Conservation (phyloP, 2,888 invertebrate genomes). For the Teleiodes luculella region DNA sequence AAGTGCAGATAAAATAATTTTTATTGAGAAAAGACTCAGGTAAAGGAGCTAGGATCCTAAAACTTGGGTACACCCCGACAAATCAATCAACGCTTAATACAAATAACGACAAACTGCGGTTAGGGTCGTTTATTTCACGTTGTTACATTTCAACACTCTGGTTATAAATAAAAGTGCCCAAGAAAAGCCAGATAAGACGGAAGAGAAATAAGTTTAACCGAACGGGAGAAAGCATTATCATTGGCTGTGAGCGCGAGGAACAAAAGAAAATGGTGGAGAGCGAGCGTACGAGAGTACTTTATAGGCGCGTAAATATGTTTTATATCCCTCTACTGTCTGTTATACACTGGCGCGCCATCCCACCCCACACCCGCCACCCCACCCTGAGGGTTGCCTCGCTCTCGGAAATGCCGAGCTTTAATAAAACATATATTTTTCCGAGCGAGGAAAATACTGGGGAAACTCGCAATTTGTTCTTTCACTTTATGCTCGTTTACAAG, state of each 20-base stretch:
- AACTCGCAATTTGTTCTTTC: conserved; percentile 80
- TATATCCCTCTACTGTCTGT: conserved; percentile 79
- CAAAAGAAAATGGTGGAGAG: conserved; percentile 78
- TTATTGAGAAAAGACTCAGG: background rate
- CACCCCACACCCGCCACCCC: conserved; percentile 48
- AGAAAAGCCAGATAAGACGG: conserved; percentile 74
- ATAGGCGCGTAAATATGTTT: conserved; percentile 80
- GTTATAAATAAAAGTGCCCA: conserved; percentile 73
- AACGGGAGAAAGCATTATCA: conserved; percentile 77
- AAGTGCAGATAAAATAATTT: too few species aligned
- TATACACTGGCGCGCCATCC: conserved; percentile 72
- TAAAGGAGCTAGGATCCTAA: background rate
- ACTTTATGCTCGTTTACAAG: conserved; percentile 80
- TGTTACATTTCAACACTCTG: conserved; percentile 64
- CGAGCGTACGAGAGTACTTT: conserved; percentile 78
- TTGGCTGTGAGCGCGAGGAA: conserved; percentile 74
- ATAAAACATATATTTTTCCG: conserved; percentile 80
- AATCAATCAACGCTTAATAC: conserved; percentile 25
- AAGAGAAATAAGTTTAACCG: conserved; percentile 76
- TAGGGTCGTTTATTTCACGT: conserved; percentile 61
- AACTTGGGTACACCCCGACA: background rate
- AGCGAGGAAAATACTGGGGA: conserved; percentile 79
- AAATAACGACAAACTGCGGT: conserved; percentile 50
- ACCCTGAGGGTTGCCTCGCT: conserved; percentile 69
- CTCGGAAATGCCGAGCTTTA: conserved; percentile 79